phyloP scores from a whole-genome alignment of 2,113 vertebrate species.

The Garra rufa region DNA sequence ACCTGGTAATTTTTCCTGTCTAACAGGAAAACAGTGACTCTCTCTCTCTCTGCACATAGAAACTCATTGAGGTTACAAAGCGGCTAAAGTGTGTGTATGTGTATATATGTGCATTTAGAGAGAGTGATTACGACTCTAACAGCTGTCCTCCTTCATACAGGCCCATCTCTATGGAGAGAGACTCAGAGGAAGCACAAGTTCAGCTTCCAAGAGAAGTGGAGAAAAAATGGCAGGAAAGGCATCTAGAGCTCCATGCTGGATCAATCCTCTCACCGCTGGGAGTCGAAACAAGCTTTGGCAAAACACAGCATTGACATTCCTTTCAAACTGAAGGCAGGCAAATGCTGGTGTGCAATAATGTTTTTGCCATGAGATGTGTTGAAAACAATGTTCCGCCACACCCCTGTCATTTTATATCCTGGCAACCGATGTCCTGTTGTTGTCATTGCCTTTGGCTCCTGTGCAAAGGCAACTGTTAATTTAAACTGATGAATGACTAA shows the following conservation, averaged over 20 bases:
- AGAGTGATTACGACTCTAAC: conserved; percentile 55
- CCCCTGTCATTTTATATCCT: neutral
- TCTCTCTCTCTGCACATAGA: neutral
- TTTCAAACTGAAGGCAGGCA: conserved; percentile 30
- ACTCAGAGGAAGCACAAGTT: conserved; percentile 40
- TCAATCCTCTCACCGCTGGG: conserved; percentile 42
- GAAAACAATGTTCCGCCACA: conserved; percentile 23
- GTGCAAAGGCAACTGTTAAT: conserved; percentile 9
- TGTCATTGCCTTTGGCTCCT: conserved; percentile 16
- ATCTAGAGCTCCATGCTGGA: conserved; percentile 35
- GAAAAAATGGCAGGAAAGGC: conserved; percentile 44
- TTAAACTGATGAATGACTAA: neutral
- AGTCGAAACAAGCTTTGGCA: conserved; percentile 53
- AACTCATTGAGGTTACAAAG: conserved; percentile 16
- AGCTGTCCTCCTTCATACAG: conserved; percentile 66
- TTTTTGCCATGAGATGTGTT: conserved; percentile 38
- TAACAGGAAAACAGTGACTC: neutral
- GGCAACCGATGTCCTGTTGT: neutral
- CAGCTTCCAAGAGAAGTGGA: conserved; percentile 49
- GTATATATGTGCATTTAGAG: conserved; percentile 7
- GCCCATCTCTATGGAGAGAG: conserved; percentile 36
- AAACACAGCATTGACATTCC: conserved; percentile 39
- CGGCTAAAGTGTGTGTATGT: conserved; percentile 32
- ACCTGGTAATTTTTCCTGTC: neutral
- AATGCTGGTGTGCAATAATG: conserved; percentile 19